phyloP scores from a whole-genome alignment of 2,888 invertebrate genomes.

The Ecdyonurus torrentis region DNA sequence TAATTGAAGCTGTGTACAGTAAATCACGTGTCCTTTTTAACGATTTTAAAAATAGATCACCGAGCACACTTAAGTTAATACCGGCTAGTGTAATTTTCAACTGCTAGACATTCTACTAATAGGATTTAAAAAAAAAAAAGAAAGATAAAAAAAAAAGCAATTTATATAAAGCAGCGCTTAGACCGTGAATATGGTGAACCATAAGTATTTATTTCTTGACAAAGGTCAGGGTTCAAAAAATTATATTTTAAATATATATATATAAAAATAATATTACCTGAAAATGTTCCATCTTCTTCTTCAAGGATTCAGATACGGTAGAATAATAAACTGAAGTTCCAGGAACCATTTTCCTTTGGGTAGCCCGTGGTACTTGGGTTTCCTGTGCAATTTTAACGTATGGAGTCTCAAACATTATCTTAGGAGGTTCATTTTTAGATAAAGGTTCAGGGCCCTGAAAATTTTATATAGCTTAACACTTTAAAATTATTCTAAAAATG shows the following conservation, averaged over 20 bases:
- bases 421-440: conserved; percentile 11
- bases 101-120: too few species aligned
- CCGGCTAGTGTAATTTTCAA: too few species aligned
- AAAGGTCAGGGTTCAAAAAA: neutral
- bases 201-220: too few species aligned
- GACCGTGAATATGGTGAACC: too few species aligned
- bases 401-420: conserved; percentile 10
- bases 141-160: too few species aligned
- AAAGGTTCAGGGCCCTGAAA: conserved; percentile 10
- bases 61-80: too few species aligned
- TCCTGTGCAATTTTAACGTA: conserved; percentile 4
- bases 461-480: neutral
- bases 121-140: too few species aligned
- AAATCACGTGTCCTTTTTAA: too few species aligned
- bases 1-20: too few species aligned
- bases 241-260: too few species aligned
- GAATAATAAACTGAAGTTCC: conserved; percentile 6
- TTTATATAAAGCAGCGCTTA: too few species aligned
- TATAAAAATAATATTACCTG: conserved; percentile 11
- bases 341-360: conserved; percentile 6
- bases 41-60: too few species aligned
- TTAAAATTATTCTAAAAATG: neutral
- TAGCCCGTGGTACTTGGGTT: neutral
- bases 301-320: conserved; percentile 7
- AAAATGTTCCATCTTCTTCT: conserved; percentile 10